Evolutionary conservation across 2,888 invertebrate genomes (phyloP).

Genomic region (Belgica antarctica): DNA sequence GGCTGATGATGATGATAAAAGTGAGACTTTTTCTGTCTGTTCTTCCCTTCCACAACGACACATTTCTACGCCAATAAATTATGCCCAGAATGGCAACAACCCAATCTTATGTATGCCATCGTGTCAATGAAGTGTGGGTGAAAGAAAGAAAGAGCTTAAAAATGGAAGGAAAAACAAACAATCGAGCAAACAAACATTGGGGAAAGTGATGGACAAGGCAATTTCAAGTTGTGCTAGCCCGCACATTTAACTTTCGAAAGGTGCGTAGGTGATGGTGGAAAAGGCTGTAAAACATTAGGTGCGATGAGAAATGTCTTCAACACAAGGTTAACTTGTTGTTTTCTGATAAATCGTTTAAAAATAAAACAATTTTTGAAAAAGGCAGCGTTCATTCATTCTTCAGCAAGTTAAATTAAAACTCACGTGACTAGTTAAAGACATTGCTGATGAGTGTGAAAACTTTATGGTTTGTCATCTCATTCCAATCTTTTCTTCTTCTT

Average conservation of each 20-base stretch:
- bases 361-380: too few species aligned
- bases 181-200: slow-evolving; percentile 9
- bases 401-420: too few species aligned
- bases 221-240: too few species aligned
- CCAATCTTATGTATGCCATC: neutral
- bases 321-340: too few species aligned
- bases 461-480: neutral
- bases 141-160: neutral
- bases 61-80: slow-evolving; percentile 5
- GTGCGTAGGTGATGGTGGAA: too few species aligned
- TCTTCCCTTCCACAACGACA: neutral
- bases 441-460: neutral
- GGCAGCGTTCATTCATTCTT: too few species aligned
- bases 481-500: neutral
- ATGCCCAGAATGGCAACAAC: neutral
- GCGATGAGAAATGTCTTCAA: too few species aligned
- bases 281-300: too few species aligned
- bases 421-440: too few species aligned
- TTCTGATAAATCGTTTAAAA: too few species aligned
- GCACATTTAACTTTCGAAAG: too few species aligned
- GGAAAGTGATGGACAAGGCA: slow-evolving; percentile 7
- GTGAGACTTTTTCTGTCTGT: slow-evolving; percentile 16
- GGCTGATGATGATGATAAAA: slow-evolving; percentile 10
- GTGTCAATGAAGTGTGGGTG: too few species aligned
- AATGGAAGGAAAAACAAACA: neutral